Evolutionary conservation across 2,888 invertebrate genomes (phyloP), one percentile per base, ranked within the genome.

Genomic region (Nomada ferruginata): DNA sequence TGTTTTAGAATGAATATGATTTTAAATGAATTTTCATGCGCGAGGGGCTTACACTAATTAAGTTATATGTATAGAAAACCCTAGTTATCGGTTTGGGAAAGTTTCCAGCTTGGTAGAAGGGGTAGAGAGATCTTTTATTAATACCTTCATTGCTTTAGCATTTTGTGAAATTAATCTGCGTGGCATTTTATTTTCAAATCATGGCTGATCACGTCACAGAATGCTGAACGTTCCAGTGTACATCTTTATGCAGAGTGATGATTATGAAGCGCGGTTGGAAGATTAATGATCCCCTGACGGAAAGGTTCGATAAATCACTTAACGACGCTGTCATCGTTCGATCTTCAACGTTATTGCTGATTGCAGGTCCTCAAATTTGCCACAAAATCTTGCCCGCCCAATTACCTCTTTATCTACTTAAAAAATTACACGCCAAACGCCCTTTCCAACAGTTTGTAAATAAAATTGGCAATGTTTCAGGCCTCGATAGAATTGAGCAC

Each of bases 301-400:
- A 86, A 89, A 84, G 76, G 66, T 82, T 85, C 91, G 86, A 91
- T 91, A 91, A 91, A 91, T 91, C 91, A 91, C 86, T 73, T 81
- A 74, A 84, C 64, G 84, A 85, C 89, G 85, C 76, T 79, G 87
- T 86, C 88, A 86, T 84, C 85, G 82, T 81, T 76, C 74, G 79
- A 85, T 82, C 79, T 85, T 85, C 69, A 83, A 82, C 81, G 85
- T 86, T 87, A 86, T 86, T 86, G 85, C 80, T 85, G 85, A 86
- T 76, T 76, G 76, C 65, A 76, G 80, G 66, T 75, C 73, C 63
- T 44, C 20, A 65, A 36, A 53, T 53, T 55, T 20, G 53, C 11
- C 10, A 15, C 15, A 44, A 26, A 52, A 59, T 26, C 13, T 13
- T 50, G 29, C 50, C 13, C 44, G 11, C 23, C 36, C 11, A 20